Evolutionary conservation across 2,113 vertebrate species (phyloP).

Genomic region (Ivindomyrus marchei): DNA sequence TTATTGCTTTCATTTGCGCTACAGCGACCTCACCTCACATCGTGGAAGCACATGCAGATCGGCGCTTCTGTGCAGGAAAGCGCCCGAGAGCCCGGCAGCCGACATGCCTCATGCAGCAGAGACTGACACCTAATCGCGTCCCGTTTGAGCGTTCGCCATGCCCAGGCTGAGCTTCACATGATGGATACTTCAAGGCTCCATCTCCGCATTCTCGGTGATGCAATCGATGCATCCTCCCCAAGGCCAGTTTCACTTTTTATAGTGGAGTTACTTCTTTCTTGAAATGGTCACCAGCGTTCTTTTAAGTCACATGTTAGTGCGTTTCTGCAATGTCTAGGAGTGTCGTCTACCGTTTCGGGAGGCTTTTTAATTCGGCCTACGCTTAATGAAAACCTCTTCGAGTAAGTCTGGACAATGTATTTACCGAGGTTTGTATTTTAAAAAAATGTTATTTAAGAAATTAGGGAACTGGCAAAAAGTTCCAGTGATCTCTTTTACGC

Average conservation of each 20-base stretch:
- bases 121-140: background rate
- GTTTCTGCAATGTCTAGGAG: background rate
- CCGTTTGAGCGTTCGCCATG: background rate
- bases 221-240: background rate
- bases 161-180: background rate
- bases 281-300: conserved; percentile 37
- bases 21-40: conserved; percentile 40
- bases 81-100: conserved; percentile 17
- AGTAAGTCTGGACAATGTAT: background rate
- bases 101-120: conserved; percentile 41
- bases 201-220: conserved; percentile 4
- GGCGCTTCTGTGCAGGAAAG: background rate
- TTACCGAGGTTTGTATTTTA: background rate
- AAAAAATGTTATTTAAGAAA: background rate
- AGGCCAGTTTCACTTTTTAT: conserved; percentile 23
- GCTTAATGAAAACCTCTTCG: background rate
- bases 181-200: background rate
- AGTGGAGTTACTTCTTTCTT: conserved; percentile 23
- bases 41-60: conserved; percentile 15
- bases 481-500: background rate
- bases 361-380: background rate
- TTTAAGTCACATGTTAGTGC: conserved; percentile 51
- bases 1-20: background rate
- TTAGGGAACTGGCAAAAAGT: background rate
- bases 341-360: background rate